Conservation (phyloP, 1,140 invertebrate species). For the Apis laboriosa region DNA sequence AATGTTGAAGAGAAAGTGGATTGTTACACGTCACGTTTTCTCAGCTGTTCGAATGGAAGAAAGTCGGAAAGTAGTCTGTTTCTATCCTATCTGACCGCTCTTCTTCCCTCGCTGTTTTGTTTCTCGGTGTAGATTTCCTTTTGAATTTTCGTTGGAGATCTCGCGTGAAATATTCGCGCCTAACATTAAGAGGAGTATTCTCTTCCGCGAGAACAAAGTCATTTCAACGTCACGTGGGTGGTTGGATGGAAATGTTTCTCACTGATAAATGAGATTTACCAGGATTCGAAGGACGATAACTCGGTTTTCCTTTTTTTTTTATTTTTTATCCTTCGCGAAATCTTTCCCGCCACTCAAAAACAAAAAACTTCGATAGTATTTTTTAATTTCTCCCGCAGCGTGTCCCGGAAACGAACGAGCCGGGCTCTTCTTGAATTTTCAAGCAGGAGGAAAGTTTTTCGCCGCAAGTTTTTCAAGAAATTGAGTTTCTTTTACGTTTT, state of each 20-base stretch:
- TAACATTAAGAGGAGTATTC: conserved; percentile 1
- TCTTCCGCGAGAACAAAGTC: neutral
- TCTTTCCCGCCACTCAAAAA: neutral
- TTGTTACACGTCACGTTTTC: conserved; percentile 12
- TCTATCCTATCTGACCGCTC: neutral
- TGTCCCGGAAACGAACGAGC: neutral
- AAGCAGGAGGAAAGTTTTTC: neutral
- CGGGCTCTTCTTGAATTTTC: neutral
- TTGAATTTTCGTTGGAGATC: neutral
- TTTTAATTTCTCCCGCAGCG: conserved; percentile 4
- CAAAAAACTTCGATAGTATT: neutral
- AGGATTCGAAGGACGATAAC: neutral
- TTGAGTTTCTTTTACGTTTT: neutral
- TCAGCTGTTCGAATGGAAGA: conserved; percentile 10
- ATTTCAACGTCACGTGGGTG: neutral
- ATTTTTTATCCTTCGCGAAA: neutral
- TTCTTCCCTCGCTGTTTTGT: neutral
- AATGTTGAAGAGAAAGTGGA: conserved; percentile 24
- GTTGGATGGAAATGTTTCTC: neutral
- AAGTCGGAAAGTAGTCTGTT: neutral
- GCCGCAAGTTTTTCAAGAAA: neutral
- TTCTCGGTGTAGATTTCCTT: neutral
- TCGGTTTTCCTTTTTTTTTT: too few species aligned
- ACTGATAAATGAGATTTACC: conserved; percentile 5
- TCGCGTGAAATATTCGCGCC: neutral